Conservation (phyloP, 1,140 invertebrate species). For the Meloidogyne floridensis region DNA sequence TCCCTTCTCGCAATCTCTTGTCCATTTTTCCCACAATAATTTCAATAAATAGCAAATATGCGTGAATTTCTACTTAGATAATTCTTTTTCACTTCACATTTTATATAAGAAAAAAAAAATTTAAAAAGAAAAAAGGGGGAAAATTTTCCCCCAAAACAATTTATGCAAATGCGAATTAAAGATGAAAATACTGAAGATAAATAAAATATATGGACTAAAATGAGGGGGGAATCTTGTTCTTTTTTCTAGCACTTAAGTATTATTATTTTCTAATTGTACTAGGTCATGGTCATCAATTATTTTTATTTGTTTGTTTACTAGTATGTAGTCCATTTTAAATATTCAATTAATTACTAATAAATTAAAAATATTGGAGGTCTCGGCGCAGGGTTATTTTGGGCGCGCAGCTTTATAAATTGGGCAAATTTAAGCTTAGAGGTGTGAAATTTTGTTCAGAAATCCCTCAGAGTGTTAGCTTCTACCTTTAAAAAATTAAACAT, state of each 20-base stretch:
- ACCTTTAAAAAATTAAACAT: too few species aligned
- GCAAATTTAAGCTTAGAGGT: too few species aligned
- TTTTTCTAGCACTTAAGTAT: neutral
- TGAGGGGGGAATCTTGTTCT: too few species aligned
- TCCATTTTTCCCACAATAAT: slow-evolving; percentile 9
- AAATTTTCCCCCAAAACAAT: neutral
- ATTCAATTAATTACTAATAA: neutral
- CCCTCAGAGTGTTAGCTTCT: too few species aligned
- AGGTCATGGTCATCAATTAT: slow-evolving; percentile 8
- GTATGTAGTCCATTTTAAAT: neutral
- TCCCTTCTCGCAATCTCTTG: neutral
- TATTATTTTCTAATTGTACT: neutral
- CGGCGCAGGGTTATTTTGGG: too few species aligned
- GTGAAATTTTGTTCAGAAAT: too few species aligned
- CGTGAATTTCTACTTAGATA: neutral
- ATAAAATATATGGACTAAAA: neutral
- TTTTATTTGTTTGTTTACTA: neutral
- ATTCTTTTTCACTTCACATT: neutral
- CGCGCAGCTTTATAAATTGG: too few species aligned
- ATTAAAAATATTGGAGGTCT: neutral
- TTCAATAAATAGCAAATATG: slow-evolving; percentile 4
- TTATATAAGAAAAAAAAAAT: neutral
- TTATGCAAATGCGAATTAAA: slow-evolving; percentile 9
- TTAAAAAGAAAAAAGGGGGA: neutral
- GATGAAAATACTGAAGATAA: neutral